Conservation (phyloP, 1,140 invertebrate genomes). For the Trichogramma pretiosum region DNA sequence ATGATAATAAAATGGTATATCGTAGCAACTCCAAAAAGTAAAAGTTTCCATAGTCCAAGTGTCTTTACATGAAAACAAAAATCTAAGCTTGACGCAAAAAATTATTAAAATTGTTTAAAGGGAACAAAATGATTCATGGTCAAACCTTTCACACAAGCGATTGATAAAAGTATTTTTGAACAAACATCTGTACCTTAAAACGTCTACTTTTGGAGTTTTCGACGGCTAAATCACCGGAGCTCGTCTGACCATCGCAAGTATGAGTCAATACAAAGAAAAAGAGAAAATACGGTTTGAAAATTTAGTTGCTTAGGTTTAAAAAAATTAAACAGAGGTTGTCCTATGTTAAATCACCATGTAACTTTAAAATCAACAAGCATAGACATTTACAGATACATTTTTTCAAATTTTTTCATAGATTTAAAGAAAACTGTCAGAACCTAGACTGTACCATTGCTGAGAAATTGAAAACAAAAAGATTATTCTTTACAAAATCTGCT, state of each 20-base stretch:
- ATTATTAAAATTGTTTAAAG: neutral
- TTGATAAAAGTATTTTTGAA: conserved; percentile 8
- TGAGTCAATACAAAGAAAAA: conserved; percentile 16
- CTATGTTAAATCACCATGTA: neutral
- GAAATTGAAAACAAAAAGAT: too few species aligned
- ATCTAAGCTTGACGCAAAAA: neutral
- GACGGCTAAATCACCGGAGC: conserved; percentile 8
- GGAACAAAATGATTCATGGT: conserved; percentile 7
- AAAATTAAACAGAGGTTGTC: neutral
- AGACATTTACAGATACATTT: neutral
- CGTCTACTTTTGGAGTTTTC: conserved; percentile 20
- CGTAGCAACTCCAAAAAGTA: conserved; percentile 16
- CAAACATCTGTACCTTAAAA: conserved; percentile 18
- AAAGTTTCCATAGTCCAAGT: conserved; percentile 17
- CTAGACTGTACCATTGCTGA: too few species aligned
- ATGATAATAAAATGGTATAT: neutral
- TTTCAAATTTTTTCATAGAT: too few species aligned
- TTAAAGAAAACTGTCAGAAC: neutral
- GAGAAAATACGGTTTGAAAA: conserved; percentile 15
- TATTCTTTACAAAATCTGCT: too few species aligned
- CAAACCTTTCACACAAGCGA: conserved; percentile 12
- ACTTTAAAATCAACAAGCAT: neutral
- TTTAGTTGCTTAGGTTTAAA: conserved; percentile 11
- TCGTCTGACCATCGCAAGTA: conserved; percentile 18
- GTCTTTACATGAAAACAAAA: conserved; percentile 12